A percentile compares a stretch with the other conserved stretches of the same genome.
These are phyloP conservation scores for Brachynemurus nebulosus DNA, from an alignment of 2,888 invertebrate genomes.

Conservation along the genomic window DNA sequence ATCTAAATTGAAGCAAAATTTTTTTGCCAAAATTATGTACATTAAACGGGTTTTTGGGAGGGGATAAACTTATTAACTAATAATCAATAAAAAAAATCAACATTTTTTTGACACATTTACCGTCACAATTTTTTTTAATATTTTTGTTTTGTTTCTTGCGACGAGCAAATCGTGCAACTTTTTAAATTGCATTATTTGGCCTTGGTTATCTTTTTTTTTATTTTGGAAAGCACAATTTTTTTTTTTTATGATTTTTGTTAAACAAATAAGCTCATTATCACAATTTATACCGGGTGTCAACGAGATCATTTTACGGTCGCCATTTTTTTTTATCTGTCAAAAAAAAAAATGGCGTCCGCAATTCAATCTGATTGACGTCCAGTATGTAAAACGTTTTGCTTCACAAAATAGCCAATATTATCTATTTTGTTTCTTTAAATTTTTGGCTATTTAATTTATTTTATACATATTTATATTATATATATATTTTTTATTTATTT, in stretches of 20 bases:
- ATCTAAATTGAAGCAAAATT: constrained; percentile 6
- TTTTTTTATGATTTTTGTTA: constrained; percentile 16
- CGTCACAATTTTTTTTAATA: too few relatives aligned
- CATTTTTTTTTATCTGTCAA: too few relatives aligned
- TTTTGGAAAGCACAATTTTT: constrained; percentile 25
- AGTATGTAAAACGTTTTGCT: constrained; percentile 28
- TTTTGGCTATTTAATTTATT: constrained; percentile 20
- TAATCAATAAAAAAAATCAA: constrained; percentile 7
- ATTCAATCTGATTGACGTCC: too few relatives aligned
- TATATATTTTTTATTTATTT: constrained; percentile 4
- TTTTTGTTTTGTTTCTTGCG: not conserved
- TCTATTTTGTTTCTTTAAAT: constrained; percentile 25
- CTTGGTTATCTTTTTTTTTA: constrained; percentile 20
- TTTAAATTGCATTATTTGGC: constrained; percentile 27
- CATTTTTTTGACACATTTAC: constrained; percentile 10
- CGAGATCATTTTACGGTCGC: too few relatives aligned
- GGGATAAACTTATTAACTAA: constrained; percentile 1
- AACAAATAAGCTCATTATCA: constrained; percentile 27
- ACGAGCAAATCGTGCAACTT: constrained; percentile 5
- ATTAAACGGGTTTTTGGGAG: too few relatives aligned
- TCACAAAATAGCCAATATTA: constrained; percentile 24
- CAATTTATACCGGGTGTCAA: too few relatives aligned
- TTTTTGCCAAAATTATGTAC: constrained; percentile 7
- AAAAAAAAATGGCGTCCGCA: too few relatives aligned
- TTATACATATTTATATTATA: constrained; percentile 8